These are phyloP conservation scores for Amblyopsis rosae DNA, from an alignment of 2,113 vertebrate genomes.

Conservation along the genomic window DNA sequence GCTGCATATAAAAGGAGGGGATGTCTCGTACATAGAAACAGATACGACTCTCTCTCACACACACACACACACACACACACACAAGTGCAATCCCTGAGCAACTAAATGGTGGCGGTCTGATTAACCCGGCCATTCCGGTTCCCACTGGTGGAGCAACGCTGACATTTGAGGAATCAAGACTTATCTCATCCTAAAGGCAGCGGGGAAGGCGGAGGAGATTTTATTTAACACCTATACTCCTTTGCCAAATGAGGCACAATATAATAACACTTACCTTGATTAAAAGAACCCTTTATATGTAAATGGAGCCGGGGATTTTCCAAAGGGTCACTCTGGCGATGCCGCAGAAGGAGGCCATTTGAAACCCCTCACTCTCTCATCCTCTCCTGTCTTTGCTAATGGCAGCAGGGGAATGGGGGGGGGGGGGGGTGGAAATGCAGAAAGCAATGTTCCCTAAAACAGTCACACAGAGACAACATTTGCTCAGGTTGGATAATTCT, in stretches of 20 bases:
- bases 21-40: slow-evolving; percentile 65
- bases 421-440: slow-evolving; percentile 75
- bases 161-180: slow-evolving; percentile 99
- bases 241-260: slow-evolving; percentile 98
- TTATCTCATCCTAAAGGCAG: slow-evolving; percentile 91
- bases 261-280: slow-evolving; percentile 99
- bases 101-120: slow-evolving; percentile 93
- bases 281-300: slow-evolving; percentile 99
- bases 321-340: slow-evolving; percentile 86
- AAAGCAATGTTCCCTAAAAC: slow-evolving; percentile 99
- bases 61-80: slow-evolving; percentile 1
- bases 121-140: slow-evolving; percentile 93
- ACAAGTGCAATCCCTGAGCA: slow-evolving; percentile 65
- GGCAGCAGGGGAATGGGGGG: slow-evolving; percentile 70
- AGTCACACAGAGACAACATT: slow-evolving; percentile 99
- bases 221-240: slow-evolving; percentile 97
- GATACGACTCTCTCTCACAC: slow-evolving; percentile 47
- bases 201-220: slow-evolving; percentile 85
- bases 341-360: slow-evolving; percentile 90
- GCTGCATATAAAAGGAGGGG: slow-evolving; percentile 87
- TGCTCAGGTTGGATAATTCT: slow-evolving; percentile 99
- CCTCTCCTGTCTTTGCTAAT: slow-evolving; percentile 88
- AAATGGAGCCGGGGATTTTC: slow-evolving; percentile 93
- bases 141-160: slow-evolving; percentile 91
- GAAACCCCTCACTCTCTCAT: slow-evolving; percentile 74